These are phyloP conservation scores for Epinephelus fuscoguttatus DNA, from an alignment of 2,113 vertebrate genomes.

Conservation along the genomic window DNA sequence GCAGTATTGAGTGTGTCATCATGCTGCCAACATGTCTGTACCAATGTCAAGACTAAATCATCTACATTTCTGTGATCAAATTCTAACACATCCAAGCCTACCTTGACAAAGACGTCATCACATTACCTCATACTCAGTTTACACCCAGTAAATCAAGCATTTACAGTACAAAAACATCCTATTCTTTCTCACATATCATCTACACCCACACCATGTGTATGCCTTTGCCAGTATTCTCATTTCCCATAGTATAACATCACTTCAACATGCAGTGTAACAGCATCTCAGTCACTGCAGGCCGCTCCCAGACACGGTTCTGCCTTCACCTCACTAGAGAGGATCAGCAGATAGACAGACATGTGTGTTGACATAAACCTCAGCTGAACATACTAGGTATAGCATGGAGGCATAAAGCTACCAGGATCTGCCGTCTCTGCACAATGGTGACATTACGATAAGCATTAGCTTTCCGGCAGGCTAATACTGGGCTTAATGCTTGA, in stretches of 20 bases:
- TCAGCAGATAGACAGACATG: constrained; percentile 56
- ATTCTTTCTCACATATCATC: neutral
- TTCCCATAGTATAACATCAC: constrained; percentile 21
- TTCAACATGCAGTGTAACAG: constrained; percentile 17
- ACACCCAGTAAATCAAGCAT: neutral
- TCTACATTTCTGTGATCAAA: neutral
- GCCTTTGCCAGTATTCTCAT: constrained; percentile 1
- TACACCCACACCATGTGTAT: neutral
- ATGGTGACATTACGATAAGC: constrained; percentile 56
- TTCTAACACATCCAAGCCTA: neutral
- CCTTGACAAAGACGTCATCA: constrained; percentile 3
- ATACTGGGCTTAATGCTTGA: constrained; percentile 60
- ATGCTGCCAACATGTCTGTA: neutral
- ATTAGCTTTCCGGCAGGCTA: constrained; percentile 49
- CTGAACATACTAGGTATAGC: constrained; percentile 60
- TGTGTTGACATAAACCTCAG: constrained; percentile 64
- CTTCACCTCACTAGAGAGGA: constrained; percentile 50
- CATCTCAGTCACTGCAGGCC: constrained; percentile 29
- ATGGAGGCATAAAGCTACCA: constrained; percentile 56
- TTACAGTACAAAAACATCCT: neutral
- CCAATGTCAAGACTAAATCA: constrained; percentile 9
- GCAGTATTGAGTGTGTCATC: neutral
- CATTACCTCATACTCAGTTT: constrained; percentile 1
- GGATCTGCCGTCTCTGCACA: constrained; percentile 67
- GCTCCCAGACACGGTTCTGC: constrained; percentile 18